Evolutionary conservation across 37 sponge, comb jelly and placozoan genomes (phyloP).

Genomic region (Geodia barretti): DNA sequence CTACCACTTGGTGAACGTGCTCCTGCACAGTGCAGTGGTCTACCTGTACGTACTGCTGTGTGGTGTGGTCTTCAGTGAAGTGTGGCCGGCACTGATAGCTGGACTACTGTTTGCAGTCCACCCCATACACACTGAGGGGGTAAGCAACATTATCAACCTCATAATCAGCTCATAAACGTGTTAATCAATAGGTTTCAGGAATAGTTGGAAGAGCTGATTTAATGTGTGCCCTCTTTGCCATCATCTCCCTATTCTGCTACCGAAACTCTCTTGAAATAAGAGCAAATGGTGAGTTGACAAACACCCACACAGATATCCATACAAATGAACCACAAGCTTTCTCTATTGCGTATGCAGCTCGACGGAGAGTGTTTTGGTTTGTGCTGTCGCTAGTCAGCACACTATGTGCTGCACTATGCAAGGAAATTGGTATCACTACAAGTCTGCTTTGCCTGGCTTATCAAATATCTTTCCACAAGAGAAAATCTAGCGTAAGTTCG

Average conservation of each 20-base stretch:
- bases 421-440: neutral
- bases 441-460: neutral
- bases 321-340: neutral
- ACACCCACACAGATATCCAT: neutral
- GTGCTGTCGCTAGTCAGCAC: neutral
- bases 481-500: neutral
- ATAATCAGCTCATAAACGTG: no score
- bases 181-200: constrained; percentile 70
- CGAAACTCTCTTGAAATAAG: constrained; percentile 18
- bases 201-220: constrained; percentile 87
- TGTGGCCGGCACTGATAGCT: constrained; percentile 51
- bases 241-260: constrained; percentile 53
- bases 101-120: constrained; percentile 61
- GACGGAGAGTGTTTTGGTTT: neutral
- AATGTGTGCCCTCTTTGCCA: constrained; percentile 78
- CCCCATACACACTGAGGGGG: constrained; percentile 50
- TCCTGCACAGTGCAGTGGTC: constrained; percentile 70
- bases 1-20: constrained; percentile 81
- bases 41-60: constrained; percentile 61
- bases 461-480: neutral
- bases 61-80: constrained; percentile 24
- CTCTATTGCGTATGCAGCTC: no score
- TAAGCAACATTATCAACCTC: constrained; percentile 2
- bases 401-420: neutral
- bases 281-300: neutral